Evolutionary conservation across 1,140 invertebrate genomes (phyloP).

Genomic region (Rhyzopertha dominica): DNA sequence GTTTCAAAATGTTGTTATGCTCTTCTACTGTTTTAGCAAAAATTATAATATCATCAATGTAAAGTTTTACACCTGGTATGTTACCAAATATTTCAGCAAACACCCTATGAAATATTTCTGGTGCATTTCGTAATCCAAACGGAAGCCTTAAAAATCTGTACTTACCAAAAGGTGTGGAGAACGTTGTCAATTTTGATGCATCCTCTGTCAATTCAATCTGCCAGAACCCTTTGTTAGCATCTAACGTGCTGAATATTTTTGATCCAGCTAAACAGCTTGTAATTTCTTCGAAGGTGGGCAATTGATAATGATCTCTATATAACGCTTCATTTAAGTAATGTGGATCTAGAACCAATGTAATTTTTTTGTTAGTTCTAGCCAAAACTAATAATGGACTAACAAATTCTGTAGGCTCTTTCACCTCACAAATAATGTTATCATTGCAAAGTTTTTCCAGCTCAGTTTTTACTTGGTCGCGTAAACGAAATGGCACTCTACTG

Average conservation of each 20-base stretch:
- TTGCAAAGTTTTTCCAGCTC: constrained; percentile 10
- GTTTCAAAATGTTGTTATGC: constrained; percentile 28
- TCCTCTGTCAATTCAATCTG: constrained; percentile 31
- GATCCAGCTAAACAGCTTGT: constrained; percentile 39
- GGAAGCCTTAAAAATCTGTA: constrained; percentile 39
- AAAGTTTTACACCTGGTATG: constrained; percentile 31
- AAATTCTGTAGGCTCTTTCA: constrained; percentile 45
- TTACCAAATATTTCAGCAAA: constrained; percentile 37
- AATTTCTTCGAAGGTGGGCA: constrained; percentile 47
- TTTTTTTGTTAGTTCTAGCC: constrained; percentile 43
- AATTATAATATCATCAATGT: constrained; percentile 44
- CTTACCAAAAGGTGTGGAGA: constrained; percentile 44
- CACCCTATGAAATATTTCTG: constrained; percentile 43
- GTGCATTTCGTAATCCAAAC: constrained; percentile 42
- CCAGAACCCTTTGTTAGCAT: constrained; percentile 44
- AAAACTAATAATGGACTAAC: constrained; percentile 47
- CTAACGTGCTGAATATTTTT: constrained; percentile 46
- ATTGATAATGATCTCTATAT: constrained; percentile 41
- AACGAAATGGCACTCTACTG: constrained; percentile 14
- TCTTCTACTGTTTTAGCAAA: constrained; percentile 25
- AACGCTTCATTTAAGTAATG: constrained; percentile 48
- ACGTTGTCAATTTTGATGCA: constrained; percentile 39
- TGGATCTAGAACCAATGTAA: constrained; percentile 51
- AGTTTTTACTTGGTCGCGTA: constrained; percentile 6
- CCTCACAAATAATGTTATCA: constrained; percentile 29